These are phyloP conservation scores for Rhodeus uyekii DNA, from an alignment of 2,797 vertebrate genomes.

Conservation along the genomic window DNA sequence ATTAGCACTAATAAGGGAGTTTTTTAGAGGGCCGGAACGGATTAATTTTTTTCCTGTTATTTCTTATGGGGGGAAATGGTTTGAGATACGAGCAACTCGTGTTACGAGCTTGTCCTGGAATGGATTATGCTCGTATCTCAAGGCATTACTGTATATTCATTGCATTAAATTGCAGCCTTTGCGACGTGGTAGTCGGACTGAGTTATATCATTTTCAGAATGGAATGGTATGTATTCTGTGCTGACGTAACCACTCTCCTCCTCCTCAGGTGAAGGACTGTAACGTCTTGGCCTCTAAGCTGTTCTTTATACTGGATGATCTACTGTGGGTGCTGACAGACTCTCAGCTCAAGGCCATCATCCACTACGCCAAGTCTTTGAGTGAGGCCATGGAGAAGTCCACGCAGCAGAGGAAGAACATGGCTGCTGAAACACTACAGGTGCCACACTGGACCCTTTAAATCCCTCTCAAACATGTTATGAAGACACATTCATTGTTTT, in stretches of 20 bases:
- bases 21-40: too few relatives aligned
- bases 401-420: constrained; percentile 93
- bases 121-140: too few relatives aligned
- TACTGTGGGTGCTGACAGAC: constrained; percentile 98
- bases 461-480: neutral
- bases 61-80: too few relatives aligned
- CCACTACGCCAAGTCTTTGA: constrained; percentile 95
- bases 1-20: too few relatives aligned
- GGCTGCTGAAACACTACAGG: constrained; percentile 88
- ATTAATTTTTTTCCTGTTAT: too few relatives aligned
- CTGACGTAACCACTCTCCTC: constrained; percentile 4
- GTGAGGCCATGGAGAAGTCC: constrained; percentile 95
- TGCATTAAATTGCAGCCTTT: neutral
- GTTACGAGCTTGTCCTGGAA: too few relatives aligned
- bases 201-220: neutral
- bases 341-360: constrained; percentile 97
- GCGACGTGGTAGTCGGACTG: neutral
- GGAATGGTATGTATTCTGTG: neutral
- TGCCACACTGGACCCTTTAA: constrained; percentile 50
- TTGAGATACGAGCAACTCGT: too few relatives aligned
- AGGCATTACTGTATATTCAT: too few relatives aligned
- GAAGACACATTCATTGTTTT: too few relatives aligned
- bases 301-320: constrained; percentile 93
- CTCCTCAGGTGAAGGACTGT: constrained; percentile 92
- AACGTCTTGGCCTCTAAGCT: constrained; percentile 95